phyloP scores from a whole-genome alignment of 2,888 invertebrate genomes.

The Congeria kusceri region DNA sequence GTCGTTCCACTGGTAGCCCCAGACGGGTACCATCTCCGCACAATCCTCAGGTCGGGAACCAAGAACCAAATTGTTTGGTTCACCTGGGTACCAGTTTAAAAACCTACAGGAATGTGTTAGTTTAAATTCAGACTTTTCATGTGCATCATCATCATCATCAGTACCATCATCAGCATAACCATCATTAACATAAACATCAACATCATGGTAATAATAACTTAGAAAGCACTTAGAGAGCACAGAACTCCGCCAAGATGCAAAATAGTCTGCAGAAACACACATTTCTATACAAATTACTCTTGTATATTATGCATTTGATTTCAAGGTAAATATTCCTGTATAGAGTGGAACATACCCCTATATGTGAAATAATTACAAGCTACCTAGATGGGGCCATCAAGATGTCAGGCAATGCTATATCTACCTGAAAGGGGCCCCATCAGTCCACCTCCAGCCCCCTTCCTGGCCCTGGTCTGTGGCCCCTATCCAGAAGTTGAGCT shows the following conservation, averaged over 20 bases:
- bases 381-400: too few species aligned
- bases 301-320: too few species aligned
- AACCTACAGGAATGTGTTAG: slow-evolving; percentile 15
- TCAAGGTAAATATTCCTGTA: too few species aligned
- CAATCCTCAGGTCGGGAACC: slow-evolving; percentile 64
- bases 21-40: slow-evolving; percentile 66
- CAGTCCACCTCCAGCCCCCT: slow-evolving; percentile 79
- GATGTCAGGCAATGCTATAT: too few species aligned
- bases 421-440: slow-evolving; percentile 73
- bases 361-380: too few species aligned
- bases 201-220: slow-evolving; percentile 1
- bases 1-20: slow-evolving; percentile 77
- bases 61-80: slow-evolving; percentile 65
- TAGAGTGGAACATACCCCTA: too few species aligned
- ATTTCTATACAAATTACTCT: too few species aligned
- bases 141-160: not conserved
- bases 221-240: too few species aligned
- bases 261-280: too few species aligned
- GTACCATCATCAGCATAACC: not conserved
- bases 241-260: too few species aligned
- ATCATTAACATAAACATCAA: not conserved
- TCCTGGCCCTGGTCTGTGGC: slow-evolving; percentile 71
- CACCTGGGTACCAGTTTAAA: slow-evolving; percentile 63
- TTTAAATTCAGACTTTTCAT: too few species aligned
- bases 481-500: slow-evolving; percentile 76